Conservation (phyloP, 53 echinoderm and acorn worm species). For the Holothuria leucospilota region DNA sequence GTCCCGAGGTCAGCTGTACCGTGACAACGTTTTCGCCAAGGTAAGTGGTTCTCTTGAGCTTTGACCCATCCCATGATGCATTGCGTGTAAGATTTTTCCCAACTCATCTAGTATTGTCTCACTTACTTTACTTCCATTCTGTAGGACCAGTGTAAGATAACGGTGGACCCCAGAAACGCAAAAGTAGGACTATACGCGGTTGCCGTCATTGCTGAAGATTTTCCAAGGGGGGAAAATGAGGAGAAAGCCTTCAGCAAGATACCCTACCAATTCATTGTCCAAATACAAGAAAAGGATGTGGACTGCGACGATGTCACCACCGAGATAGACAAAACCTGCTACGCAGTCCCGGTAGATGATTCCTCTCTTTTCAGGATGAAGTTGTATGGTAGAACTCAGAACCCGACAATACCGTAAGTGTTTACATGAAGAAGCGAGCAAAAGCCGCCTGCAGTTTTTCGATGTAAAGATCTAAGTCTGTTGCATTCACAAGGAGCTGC, state of each 20-base stretch:
- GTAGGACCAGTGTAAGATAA: conserved; percentile 4
- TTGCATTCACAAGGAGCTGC: no score
- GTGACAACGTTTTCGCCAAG: no score
- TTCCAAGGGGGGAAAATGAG: neutral
- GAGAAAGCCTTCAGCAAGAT: conserved; percentile 34
- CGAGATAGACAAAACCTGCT: neutral
- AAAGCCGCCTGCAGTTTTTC: no score
- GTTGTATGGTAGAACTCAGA: neutral
- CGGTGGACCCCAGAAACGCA: conserved; percentile 10
- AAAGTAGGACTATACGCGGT: conserved; percentile 58
- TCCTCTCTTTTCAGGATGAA: neutral
- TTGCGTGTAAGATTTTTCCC: no score
- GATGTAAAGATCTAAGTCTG: no score
- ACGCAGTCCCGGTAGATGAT: neutral
- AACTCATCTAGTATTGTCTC: no score
- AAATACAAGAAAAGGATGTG: conserved; percentile 10
- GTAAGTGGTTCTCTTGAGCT: no score
- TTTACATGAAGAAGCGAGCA: no score
- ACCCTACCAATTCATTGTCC: conserved; percentile 15
- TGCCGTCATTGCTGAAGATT: conserved; percentile 60
- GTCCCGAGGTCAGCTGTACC: no score
- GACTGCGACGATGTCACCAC: conserved; percentile 15
- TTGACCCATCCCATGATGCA: no score
- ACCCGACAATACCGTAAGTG: conserved; percentile 19
- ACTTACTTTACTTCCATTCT: no score